These are phyloP conservation scores for Camponotus fellah DNA, from an alignment of 2,888 invertebrate genomes.

Conservation along the genomic window DNA sequence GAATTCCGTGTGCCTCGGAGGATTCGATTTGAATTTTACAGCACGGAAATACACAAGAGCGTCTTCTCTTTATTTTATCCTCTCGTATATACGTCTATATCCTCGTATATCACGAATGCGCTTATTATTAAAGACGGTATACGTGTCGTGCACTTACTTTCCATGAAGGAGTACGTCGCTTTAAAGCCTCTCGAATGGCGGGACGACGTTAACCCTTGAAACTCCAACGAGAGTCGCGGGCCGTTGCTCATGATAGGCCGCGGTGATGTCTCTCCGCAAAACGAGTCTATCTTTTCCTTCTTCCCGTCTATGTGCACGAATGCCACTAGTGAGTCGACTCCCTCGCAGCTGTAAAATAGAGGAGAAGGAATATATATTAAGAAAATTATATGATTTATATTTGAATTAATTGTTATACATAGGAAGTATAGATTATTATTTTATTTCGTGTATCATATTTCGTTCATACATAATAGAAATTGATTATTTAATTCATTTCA, in stretches of 20 bases:
- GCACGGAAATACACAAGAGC: background rate
- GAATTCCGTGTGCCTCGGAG: background rate
- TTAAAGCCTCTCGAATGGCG: conserved; percentile 94
- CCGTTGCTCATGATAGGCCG: conserved; percentile 97
- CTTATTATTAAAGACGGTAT: conserved; percentile 24
- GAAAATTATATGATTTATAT: background rate
- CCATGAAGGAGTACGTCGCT: conserved; percentile 95
- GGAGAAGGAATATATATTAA: conserved; percentile 63
- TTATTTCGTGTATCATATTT: background rate
- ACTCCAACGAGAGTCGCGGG: conserved; percentile 94
- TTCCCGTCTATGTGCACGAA: conserved; percentile 94
- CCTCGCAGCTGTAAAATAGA: conserved; percentile 89
- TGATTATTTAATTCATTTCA: conserved; percentile 32
- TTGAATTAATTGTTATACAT: too few species aligned
- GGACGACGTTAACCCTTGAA: conserved; percentile 92
- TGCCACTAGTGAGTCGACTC: conserved; percentile 93
- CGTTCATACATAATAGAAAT: background rate
- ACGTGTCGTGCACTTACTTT: conserved; percentile 90
- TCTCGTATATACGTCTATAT: background rate
- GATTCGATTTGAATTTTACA: conserved; percentile 17
- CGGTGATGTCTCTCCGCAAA: conserved; percentile 93
- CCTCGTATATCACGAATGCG: background rate
- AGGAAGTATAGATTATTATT: background rate
- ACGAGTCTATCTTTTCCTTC: conserved; percentile 94
- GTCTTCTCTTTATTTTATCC: background rate